Base-by-base conservation (phyloP, 2,113 vertebrate genomes). In the Brienomyrus longianalis region DNA sequence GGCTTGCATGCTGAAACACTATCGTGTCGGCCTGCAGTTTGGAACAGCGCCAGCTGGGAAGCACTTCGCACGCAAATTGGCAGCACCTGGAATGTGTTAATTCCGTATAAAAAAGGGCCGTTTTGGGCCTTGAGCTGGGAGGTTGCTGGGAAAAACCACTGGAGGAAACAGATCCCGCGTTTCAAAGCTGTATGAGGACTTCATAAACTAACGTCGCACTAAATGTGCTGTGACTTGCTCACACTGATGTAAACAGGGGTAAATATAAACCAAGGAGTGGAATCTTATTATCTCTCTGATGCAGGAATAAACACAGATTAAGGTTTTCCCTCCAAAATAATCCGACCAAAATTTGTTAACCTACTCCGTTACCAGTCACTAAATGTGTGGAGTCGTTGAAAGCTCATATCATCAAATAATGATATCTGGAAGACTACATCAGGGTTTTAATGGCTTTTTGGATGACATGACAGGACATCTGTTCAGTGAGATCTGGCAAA, bases 61-160 rank as follows among this genome's bases (percentile, higher is more conserved):
- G 93, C 93, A 95, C 94, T 95, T 95, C 94, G 94, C 48, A 90
- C 56, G 62, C 93, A 95, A 95, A 96, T 94, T 95, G 93, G 89
- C 91, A 94, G 93, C 95, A 95, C 93, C 92, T 95, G 94, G 93
- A 90, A 90, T 88, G 89, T 92, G 91, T 94, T 94, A 93, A 93
- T 94, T 91, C 11, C 92, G 91, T 91, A 93, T 89, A 92, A 92
- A 95, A 93, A 88, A 84, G 31, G 83, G 89, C 89, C 90, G 91
- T 94, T 94, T 93, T 85, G 83, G 92, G 90, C 50, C 87, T 88
- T 90, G 92, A 77, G 89, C 89, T 87, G 87, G 89, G 19, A 89
- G 91, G 91, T 85, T 90, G 90, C 86, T 17, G 62, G 84, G 84
- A 91, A 56, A 92, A 70, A 92, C 90, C 91, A 92, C 89, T 90